Percentiles rank a stretch among this genome's conserved stretches.
These are phyloP conservation scores for Matsumurasca onukii DNA, from an alignment of 1,140 invertebrate species.

Conservation along the genomic window DNA sequence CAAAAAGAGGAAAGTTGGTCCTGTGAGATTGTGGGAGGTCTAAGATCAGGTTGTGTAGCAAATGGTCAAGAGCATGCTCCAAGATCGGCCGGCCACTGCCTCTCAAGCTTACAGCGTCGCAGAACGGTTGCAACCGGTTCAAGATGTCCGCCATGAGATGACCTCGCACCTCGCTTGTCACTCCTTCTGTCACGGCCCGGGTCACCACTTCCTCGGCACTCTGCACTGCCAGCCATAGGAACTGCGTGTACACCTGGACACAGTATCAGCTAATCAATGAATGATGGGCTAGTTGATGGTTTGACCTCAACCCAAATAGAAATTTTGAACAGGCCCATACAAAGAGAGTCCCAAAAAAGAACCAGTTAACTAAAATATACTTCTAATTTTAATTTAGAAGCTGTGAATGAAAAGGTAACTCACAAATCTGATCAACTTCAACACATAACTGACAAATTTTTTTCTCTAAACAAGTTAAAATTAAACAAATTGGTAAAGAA, in stretches of 20 bases:
- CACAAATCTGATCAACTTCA: too few species aligned
- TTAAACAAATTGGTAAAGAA: too few species aligned
- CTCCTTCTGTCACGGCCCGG: constrained; percentile 2
- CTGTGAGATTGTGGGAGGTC: background rate
- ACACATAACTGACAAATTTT: too few species aligned
- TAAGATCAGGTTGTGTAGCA: background rate
- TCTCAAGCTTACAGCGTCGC: background rate
- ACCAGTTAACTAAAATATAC: too few species aligned
- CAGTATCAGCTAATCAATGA: background rate
- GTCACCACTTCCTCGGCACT: background rate
- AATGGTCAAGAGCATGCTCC: background rate
- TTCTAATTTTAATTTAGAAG: too few species aligned
- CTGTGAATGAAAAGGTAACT: too few species aligned
- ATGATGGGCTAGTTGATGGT: too few species aligned
- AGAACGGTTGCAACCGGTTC: background rate
- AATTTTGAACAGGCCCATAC: too few species aligned
- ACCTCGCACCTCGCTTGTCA: constrained; percentile 7
- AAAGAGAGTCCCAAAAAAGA: too few species aligned
- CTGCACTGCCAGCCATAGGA: background rate
- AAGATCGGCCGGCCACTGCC: background rate
- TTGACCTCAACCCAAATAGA: too few species aligned
- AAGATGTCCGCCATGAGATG: constrained; percentile 21
- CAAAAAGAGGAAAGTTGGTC: constrained; percentile 13
- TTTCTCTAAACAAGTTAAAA: too few species aligned
- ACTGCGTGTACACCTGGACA: background rate